Conservation (phyloP, 2,888 invertebrate genomes). For the Lacanobia wlatinum region DNA sequence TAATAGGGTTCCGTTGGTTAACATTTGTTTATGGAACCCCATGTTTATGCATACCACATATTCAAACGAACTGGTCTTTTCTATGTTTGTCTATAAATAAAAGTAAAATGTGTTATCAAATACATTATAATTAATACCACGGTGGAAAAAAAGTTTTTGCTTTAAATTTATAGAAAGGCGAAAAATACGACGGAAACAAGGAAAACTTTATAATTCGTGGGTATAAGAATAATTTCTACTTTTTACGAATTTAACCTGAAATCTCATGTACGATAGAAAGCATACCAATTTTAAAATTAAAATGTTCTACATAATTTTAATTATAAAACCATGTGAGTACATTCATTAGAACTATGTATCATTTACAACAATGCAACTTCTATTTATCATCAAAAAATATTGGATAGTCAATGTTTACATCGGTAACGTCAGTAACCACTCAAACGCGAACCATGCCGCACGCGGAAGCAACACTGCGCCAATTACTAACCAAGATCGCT, state of each 20-base stretch:
- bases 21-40: too few species aligned
- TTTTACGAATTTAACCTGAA: neutral
- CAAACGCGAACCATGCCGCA: constrained; percentile 31
- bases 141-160: too few species aligned
- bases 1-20: too few species aligned
- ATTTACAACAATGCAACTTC: constrained; percentile 19
- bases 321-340: neutral
- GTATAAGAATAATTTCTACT: neutral
- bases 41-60: too few species aligned
- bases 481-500: constrained; percentile 42
- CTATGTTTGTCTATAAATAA: too few species aligned
- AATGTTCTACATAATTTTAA: neutral
- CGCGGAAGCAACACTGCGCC: constrained; percentile 13
- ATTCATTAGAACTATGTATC: constrained; percentile 23
- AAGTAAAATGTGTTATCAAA: too few species aligned
- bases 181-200: neutral
- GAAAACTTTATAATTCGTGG: neutral
- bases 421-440: constrained; percentile 5
- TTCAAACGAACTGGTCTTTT: too few species aligned
- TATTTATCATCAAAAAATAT: neutral
- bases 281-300: too few species aligned
- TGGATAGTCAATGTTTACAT: neutral
- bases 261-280: too few species aligned
- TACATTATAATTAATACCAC: too few species aligned
- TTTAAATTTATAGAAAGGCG: neutral